Evolutionary conservation across 2,113 vertebrate genomes (phyloP).

Genomic region (Sinocyclocheilus grahami): DNA sequence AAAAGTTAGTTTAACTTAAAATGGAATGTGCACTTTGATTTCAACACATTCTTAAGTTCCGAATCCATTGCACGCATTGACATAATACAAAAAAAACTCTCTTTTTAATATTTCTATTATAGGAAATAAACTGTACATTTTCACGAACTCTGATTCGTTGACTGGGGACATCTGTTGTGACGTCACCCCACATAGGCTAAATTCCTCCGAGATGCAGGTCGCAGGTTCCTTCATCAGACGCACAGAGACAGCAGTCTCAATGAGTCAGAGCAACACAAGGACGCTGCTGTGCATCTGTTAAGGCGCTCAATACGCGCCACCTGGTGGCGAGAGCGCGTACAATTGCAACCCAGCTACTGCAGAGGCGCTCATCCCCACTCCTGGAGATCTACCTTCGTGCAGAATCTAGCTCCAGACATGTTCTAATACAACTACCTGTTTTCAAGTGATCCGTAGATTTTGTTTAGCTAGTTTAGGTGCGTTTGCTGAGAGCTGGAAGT

Average conservation of each 20-base stretch:
- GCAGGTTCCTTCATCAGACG: background rate
- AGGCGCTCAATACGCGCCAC: slow-evolving; percentile 63
- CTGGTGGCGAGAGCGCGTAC: slow-evolving; percentile 64
- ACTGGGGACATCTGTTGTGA: background rate
- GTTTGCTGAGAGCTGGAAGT: background rate
- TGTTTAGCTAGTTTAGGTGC: background rate
- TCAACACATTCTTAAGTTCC: background rate
- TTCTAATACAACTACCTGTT: background rate
- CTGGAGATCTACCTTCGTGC: background rate
- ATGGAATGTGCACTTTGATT: background rate
- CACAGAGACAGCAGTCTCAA: background rate
- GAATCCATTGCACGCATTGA: background rate
- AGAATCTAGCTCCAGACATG: background rate
- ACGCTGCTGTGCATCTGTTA: background rate
- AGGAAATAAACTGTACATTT: background rate
- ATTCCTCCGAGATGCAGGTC: background rate
- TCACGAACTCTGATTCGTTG: background rate
- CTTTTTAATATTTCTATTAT: no score
- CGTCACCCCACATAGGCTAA: background rate
- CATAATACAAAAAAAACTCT: no score
- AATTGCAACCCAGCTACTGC: background rate
- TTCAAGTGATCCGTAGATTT: background rate
- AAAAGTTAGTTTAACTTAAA: background rate
- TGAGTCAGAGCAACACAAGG: background rate
- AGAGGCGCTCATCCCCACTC: background rate